A percentile compares a stretch with the other conserved stretches of the same genome.
phyloP scores from a whole-genome alignment of 2,113 vertebrate species.

The Mionectes macconnelli region DNA sequence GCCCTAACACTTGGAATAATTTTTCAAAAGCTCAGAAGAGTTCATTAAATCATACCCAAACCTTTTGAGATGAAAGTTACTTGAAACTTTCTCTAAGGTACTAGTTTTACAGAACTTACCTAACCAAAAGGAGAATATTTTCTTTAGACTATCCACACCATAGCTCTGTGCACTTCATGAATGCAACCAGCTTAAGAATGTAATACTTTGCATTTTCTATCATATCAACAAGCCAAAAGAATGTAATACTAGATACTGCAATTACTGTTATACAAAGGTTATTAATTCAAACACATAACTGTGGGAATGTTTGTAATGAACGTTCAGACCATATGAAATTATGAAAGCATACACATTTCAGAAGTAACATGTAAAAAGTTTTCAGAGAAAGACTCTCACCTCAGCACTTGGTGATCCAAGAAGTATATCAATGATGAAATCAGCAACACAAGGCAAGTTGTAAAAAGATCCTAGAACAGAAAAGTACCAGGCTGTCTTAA shows the following conservation, averaged over 20 bases:
- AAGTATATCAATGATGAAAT: slow-evolving; percentile 97
- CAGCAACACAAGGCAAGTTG: slow-evolving; percentile 90
- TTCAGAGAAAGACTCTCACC: slow-evolving; percentile 71
- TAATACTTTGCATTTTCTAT: neutral
- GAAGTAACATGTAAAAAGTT: neutral
- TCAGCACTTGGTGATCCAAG: slow-evolving; percentile 95
- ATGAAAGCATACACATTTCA: neutral
- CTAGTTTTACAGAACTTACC: neutral
- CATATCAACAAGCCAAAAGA: neutral
- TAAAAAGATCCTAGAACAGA: slow-evolving; percentile 89
- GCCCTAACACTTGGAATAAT: neutral
- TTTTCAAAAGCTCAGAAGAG: neutral
- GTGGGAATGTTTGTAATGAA: neutral
- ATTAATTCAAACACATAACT: neutral
- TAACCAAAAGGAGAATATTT: neutral
- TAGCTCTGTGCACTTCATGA: neutral
- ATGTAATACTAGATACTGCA: neutral
- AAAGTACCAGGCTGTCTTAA: neutral
- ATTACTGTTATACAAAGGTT: neutral
- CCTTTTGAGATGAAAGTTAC: neutral
- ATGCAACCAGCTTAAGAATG: neutral
- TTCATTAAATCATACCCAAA: neutral
- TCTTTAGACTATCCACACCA: neutral
- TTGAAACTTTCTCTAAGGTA: neutral
- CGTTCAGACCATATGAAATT: neutral